A percentile compares a stretch with the other conserved stretches of the same genome.
Evolutionary conservation across 2,113 vertebrate species (phyloP).

Genomic region (Empidonax traillii): DNA sequence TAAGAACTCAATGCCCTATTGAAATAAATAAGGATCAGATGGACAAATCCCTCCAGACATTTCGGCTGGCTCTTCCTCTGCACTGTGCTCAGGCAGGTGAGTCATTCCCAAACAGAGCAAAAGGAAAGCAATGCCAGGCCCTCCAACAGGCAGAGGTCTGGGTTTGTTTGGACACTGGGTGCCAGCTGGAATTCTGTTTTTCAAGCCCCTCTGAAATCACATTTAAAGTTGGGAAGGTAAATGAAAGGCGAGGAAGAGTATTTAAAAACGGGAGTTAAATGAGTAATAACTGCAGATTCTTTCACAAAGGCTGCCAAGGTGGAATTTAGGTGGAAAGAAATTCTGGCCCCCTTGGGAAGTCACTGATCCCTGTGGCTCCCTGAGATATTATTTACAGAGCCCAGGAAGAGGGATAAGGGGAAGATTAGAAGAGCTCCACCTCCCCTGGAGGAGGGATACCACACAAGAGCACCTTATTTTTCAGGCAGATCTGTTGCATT

Average conservation of each 20-base stretch:
- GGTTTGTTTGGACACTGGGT: background rate
- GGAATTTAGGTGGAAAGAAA: background rate
- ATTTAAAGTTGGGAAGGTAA: background rate
- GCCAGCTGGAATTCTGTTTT: background rate
- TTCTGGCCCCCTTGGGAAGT: conserved; percentile 61
- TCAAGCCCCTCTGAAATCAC: background rate
- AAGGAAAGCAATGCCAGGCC: background rate
- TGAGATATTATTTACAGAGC: conserved; percentile 43
- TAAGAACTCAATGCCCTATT: background rate
- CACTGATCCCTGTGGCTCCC: conserved; percentile 12
- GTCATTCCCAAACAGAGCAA: background rate
- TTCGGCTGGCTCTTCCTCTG: background rate
- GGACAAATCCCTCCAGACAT: background rate
- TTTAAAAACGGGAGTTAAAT: background rate
- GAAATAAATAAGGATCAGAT: background rate
- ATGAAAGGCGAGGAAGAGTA: background rate
- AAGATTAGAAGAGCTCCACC: background rate
- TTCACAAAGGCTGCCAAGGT: background rate
- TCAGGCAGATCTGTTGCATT: background rate
- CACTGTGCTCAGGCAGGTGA: background rate
- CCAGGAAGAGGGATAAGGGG: background rate
- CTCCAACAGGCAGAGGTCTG: background rate
- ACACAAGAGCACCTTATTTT: background rate
- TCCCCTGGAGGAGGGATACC: background rate
- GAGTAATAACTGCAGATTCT: background rate